These are phyloP conservation scores for Zophobas atratus DNA, from an alignment of 1,140 invertebrate species.

Conservation along the genomic window DNA sequence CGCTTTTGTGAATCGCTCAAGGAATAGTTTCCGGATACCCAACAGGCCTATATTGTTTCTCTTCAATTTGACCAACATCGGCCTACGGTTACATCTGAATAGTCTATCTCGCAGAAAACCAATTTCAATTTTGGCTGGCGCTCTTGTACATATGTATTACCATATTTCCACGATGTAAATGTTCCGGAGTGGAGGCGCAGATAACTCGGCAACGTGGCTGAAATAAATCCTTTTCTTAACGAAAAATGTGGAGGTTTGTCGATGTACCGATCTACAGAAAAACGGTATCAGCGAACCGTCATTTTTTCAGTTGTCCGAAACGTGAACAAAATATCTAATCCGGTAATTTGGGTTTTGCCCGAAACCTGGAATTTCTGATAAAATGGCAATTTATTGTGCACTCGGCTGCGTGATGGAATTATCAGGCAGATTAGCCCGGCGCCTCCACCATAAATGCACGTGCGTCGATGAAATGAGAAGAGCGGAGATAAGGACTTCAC, in stretches of 20 bases:
- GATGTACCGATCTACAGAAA: neutral
- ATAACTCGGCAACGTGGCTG: neutral
- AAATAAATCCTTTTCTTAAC: neutral
- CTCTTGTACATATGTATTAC: conserved; percentile 9
- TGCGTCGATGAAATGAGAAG: neutral
- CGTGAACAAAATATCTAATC: neutral
- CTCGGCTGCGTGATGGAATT: conserved; percentile 14
- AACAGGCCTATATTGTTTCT: neutral
- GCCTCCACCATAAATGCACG: conserved; percentile 32
- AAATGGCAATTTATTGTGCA: conserved; percentile 3
- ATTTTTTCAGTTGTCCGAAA: neutral
- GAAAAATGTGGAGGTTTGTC: neutral
- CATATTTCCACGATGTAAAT: neutral
- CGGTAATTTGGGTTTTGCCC: neutral
- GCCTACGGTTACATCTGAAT: neutral
- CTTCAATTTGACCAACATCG: neutral
- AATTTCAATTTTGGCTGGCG: conserved; percentile 1
- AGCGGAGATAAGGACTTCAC: too few relatives aligned
- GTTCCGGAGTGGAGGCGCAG: neutral
- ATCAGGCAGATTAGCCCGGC: conserved; percentile 28
- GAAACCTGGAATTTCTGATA: neutral
- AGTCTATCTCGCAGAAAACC: neutral
- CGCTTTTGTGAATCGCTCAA: neutral
- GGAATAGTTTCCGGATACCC: neutral
- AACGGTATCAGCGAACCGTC: neutral